Evolutionary conservation across 2,888 invertebrate species (phyloP).

Genomic region (Anticlea derivata): DNA sequence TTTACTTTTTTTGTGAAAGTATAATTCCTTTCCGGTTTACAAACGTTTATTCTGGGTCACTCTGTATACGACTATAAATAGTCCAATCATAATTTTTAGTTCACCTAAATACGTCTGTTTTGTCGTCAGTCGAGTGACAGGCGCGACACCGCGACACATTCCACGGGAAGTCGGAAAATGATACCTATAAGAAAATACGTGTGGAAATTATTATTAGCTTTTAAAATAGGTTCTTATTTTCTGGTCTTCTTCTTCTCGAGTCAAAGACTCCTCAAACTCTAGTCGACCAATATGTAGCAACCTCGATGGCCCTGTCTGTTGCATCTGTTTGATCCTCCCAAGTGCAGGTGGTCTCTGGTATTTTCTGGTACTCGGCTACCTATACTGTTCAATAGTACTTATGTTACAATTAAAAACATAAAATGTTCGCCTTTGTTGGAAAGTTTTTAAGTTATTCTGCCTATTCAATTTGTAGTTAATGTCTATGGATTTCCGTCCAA

Average conservation of each 20-base stretch:
- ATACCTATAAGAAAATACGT: conserved; percentile 30
- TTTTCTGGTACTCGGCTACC: too few species aligned
- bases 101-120: conserved; percentile 58
- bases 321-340: too few species aligned
- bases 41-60: background rate
- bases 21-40: background rate
- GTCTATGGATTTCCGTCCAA: conserved; percentile 13
- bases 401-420: too few species aligned
- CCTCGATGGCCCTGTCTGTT: too few species aligned
- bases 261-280: too few species aligned
- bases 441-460: background rate
- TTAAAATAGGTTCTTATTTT: background rate
- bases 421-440: background rate
- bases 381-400: too few species aligned
- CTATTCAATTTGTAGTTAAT: too few species aligned
- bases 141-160: conserved; percentile 37
- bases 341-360: too few species aligned
- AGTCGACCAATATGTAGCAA: too few species aligned
- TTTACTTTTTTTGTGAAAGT: too few species aligned
- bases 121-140: conserved; percentile 40
- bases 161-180: conserved; percentile 32
- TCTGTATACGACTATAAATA: conserved; percentile 41
- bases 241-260: background rate
- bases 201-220: background rate
- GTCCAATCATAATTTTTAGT: conserved; percentile 52